Base-by-base conservation (phyloP, 2,113 vertebrate genomes). In the Cygnus buccinator region DNA sequence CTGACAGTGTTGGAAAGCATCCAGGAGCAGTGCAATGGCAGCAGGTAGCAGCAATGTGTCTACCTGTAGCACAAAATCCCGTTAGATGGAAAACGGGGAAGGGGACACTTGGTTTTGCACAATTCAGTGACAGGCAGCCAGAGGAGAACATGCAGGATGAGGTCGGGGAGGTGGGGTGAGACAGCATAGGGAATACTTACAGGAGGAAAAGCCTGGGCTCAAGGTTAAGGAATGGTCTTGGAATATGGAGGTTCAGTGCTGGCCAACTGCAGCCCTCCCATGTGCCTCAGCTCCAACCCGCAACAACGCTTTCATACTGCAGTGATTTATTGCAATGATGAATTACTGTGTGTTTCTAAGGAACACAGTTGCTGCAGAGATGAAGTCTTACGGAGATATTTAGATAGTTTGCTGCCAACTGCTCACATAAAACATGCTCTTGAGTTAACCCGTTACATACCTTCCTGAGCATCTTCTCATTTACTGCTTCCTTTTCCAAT, bases 51-150 rank as follows among this genome's bases (percentile, higher is more conserved):
- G 77, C 13, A 59, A 82, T 62, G 59, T 2, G 11, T 48, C 44
- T 35, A 80, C 44, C 73, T 92, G 70, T 44, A 62, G 50, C 18
- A n/a, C 19, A 89, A 26, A 84, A 65, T 68, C 62, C 61, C 22
- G 33, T 81, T 48, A 44, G 23, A 4, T 2, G 6, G 20, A 2
- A 2, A 41, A 29, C 0, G 0, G 46, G 29, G 62, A 73, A 58
- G 13, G 10, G 4, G 31, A 88, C 11, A 11, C 16, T 86, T 66
- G 39, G 1, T 76, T 90, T 77, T 4, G 1, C 19, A 6, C 0
- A 4, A 79, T 18, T 77, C 29, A 22, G 12, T 19, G 41, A 76
- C 15, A 15, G 61, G 29, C 88, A 86, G 11, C 50, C 41, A 80
- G 48, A 77, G 50, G 41, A 86, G 20, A 72, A 6, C 7, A 13